Conservation (phyloP, 2,888 invertebrate species). For the Pilophorus perplexus region DNA sequence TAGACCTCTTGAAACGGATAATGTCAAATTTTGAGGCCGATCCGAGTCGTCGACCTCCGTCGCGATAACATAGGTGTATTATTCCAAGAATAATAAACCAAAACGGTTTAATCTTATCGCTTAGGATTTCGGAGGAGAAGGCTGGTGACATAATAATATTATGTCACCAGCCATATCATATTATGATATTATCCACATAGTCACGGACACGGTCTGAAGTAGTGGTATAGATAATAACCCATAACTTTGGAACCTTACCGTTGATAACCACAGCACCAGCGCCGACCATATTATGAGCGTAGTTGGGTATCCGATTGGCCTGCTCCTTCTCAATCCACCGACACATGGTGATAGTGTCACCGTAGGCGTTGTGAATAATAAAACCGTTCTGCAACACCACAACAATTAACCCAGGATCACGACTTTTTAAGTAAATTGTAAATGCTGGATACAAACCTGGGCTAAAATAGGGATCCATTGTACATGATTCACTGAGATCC, state of each 20-base stretch:
- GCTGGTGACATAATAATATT: no score
- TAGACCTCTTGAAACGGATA: no score
- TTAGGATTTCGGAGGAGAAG: no score
- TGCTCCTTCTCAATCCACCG: constrained; percentile 71
- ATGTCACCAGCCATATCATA: no score
- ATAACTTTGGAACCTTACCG: constrained; percentile 52
- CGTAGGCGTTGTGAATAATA: constrained; percentile 81
- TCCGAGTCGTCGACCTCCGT: no score
- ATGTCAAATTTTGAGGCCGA: no score
- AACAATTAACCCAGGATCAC: constrained; percentile 41
- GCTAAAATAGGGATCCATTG: constrained; percentile 73
- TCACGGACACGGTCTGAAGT: no score
- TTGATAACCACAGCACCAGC: constrained; percentile 85
- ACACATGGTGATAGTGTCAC: constrained; percentile 74
- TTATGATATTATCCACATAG: no score
- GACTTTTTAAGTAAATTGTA: not conserved
- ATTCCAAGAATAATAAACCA: no score
- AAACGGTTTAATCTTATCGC: no score
- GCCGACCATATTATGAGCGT: constrained; percentile 77
- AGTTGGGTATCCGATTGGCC: constrained; percentile 67
- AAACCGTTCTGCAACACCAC: constrained; percentile 65
- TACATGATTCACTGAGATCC: constrained; percentile 66
- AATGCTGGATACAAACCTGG: constrained; percentile 55
- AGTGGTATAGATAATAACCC: no score
- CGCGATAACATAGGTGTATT: no score